These are phyloP conservation scores for Theodoxus fluviatilis DNA, from an alignment of 2,888 invertebrate species.

Conservation along the genomic window DNA sequence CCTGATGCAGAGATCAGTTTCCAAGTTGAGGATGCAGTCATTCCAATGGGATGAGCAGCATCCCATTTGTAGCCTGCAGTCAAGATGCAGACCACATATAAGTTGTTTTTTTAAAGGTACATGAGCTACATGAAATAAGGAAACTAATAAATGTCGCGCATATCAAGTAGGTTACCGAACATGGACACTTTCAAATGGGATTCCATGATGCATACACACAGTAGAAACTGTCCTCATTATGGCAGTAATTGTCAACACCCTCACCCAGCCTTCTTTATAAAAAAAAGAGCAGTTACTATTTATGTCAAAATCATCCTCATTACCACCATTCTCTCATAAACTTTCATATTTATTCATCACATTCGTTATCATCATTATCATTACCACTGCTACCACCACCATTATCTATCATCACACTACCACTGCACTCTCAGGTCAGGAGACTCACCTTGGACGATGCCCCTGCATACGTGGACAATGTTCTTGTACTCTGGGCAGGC, in stretches of 20 bases:
- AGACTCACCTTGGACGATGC: constrained; percentile 55
- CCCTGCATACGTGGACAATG: constrained; percentile 52
- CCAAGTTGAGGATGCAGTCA: constrained; percentile 54
- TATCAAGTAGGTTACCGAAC: not conserved
- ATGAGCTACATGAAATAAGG: no score
- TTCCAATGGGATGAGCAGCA: constrained; percentile 44
- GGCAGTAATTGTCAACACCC: no score
- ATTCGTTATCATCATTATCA: not conserved
- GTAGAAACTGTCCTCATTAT: no score
- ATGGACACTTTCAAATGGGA: not conserved
- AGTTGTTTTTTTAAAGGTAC: no score
- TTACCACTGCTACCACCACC: not conserved
- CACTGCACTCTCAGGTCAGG: no score
- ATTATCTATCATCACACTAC: no score
- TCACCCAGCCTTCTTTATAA: no score
- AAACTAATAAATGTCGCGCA: not conserved
- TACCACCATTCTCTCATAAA: no score
- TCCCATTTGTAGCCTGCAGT: constrained; percentile 60
- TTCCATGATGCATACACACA: not conserved
- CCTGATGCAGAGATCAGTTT: constrained; percentile 46
- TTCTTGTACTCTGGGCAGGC: constrained; percentile 53
- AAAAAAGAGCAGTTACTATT: no score
- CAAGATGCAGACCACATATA: not conserved
- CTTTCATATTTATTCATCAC: not conserved
- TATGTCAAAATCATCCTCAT: no score